Percentiles rank a stretch among this genome's conserved stretches.
Conservation (phyloP, 2,888 invertebrate species). For the Hymenopus coronatus region DNA sequence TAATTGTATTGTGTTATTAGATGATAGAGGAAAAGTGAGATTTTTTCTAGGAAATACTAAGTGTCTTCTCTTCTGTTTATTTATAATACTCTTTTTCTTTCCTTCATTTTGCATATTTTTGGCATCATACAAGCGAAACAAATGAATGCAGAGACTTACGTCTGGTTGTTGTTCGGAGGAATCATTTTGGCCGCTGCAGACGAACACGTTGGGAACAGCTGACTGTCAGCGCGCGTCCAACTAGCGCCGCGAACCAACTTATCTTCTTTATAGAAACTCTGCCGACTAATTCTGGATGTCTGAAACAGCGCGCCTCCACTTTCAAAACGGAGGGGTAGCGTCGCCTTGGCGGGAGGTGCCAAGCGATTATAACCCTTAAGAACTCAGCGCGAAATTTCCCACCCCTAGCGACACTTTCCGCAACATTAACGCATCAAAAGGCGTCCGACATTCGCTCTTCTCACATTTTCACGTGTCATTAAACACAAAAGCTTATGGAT, state of each 20-base stretch:
- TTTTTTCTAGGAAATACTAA: too few species aligned
- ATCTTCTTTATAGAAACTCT: background rate
- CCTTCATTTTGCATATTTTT: too few species aligned
- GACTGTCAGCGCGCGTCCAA: background rate
- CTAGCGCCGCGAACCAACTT: background rate
- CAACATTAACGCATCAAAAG: background rate
- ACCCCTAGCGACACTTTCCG: background rate
- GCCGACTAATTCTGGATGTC: background rate
- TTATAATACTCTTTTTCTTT: too few species aligned
- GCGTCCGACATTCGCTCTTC: background rate
- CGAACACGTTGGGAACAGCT: background rate
- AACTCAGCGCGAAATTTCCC: background rate
- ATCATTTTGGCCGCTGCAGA: background rate
- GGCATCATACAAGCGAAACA: background rate
- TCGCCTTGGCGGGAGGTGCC: background rate
- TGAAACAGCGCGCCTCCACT: background rate
- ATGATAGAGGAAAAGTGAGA: too few species aligned
- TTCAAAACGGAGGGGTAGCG: background rate
- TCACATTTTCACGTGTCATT: background rate
- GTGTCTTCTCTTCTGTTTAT: too few species aligned
- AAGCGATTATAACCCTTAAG: background rate
- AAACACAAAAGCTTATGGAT: background rate
- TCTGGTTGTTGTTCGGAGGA: background rate
- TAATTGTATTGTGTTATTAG: too few species aligned
- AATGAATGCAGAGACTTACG: background rate